Evolutionary conservation across 2,888 invertebrate species (phyloP).

Genomic region (Fragum sueziense): DNA sequence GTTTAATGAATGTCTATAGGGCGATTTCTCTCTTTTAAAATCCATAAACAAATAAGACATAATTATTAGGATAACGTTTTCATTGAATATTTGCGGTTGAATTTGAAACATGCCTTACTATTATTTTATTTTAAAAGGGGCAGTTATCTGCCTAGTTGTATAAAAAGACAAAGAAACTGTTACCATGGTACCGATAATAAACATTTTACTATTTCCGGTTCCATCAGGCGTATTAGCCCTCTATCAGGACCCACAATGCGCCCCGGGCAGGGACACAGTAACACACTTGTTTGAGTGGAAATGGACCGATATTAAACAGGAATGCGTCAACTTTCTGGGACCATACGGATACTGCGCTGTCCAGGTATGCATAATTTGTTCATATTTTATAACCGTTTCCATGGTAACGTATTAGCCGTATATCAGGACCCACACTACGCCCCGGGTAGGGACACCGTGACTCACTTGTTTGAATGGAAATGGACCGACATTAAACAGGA

Average conservation of each 20-base stretch:
- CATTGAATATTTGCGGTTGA: too few species aligned
- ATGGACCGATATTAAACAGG: constrained; percentile 67
- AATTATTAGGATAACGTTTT: too few species aligned
- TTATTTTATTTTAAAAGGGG: too few species aligned
- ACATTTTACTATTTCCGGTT: background rate
- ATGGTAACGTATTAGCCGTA: background rate
- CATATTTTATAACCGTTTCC: too few species aligned
- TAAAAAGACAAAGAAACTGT: too few species aligned
- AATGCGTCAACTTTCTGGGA: constrained; percentile 76
- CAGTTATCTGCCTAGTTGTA: too few species aligned
- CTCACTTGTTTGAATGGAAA: constrained; percentile 78
- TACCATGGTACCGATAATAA: too few species aligned
- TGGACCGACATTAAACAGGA: constrained; percentile 69
- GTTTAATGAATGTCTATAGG: too few species aligned
- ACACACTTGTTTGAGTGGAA: constrained; percentile 78
- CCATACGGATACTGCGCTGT: constrained; percentile 77
- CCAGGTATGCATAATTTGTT: constrained; percentile 72
- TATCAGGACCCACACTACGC: constrained; percentile 70
- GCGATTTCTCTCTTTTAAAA: too few species aligned
- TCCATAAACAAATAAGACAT: too few species aligned
- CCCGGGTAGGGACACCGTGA: constrained; percentile 65
- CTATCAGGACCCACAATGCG: constrained; percentile 70
- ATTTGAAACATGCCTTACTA: too few species aligned
- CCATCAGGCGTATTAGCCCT: background rate
- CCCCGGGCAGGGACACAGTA: constrained; percentile 64